Conservation (phyloP, 2,888 invertebrate species). For the Digitonthophagus gazella region DNA sequence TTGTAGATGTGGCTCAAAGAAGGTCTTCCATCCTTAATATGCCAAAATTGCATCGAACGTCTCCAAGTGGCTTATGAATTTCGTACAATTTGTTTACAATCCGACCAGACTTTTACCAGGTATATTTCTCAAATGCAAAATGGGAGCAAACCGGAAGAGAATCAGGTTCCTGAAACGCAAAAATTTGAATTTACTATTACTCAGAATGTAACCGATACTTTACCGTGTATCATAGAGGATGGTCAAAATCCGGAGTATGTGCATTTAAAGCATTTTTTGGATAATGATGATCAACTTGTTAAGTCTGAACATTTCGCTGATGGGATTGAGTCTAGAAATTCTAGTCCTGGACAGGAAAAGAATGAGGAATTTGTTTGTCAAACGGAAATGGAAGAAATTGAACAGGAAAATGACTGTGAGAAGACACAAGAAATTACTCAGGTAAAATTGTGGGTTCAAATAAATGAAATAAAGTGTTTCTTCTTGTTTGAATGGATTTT, state of each 20-base stretch:
- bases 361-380: slow-evolving; percentile 15
- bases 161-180: slow-evolving; percentile 33
- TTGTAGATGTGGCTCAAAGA: slow-evolving; percentile 45
- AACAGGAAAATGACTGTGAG: neutral
- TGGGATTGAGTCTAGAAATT: slow-evolving; percentile 36
- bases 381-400: slow-evolving; percentile 19
- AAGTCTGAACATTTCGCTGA: slow-evolving; percentile 39
- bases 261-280: slow-evolving; percentile 47
- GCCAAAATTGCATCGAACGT: slow-evolving; percentile 44
- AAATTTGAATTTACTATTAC: slow-evolving; percentile 42
- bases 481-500: too few species aligned
- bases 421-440: slow-evolving; percentile 20
- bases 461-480: too few species aligned
- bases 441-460: too few species aligned
- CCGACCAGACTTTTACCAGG: slow-evolving; percentile 43
- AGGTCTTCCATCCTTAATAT: slow-evolving; percentile 45
- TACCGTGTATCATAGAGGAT: slow-evolving; percentile 41
- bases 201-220: slow-evolving; percentile 32
- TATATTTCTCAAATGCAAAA: slow-evolving; percentile 40
- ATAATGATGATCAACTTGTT: slow-evolving; percentile 43
- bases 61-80: slow-evolving; percentile 47
- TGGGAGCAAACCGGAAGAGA: slow-evolving; percentile 31
- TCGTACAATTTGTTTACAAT: slow-evolving; percentile 43
- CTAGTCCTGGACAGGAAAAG: slow-evolving; percentile 36
- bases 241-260: slow-evolving; percentile 44